Percentiles rank a stretch among this genome's conserved stretches.
Conservation (phyloP, 2,888 invertebrate genomes). For the Busseola fusca region DNA sequence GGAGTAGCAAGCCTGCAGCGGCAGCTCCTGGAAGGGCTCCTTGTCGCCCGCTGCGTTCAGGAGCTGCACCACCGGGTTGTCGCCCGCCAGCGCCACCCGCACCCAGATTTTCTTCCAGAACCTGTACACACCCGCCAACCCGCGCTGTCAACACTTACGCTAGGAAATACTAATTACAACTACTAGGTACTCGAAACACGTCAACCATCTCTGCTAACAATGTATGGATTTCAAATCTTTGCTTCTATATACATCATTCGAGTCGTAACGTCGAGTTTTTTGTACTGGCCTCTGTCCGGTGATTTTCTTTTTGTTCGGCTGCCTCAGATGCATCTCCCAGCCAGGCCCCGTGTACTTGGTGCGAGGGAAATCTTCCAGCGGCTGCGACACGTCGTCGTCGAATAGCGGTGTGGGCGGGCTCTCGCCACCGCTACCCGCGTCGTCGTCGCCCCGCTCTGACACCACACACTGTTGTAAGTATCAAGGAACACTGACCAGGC, state of each 20-base stretch:
- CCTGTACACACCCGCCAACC: conserved; percentile 75
- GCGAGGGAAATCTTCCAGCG: conserved; percentile 97
- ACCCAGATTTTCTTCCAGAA: conserved; percentile 99
- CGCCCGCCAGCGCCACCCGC: conserved; percentile 93
- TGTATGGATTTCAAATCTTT: conserved; percentile 9
- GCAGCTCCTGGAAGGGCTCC: conserved; percentile 98
- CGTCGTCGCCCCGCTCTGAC: conserved; percentile 62
- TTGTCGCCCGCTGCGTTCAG: conserved; percentile 95
- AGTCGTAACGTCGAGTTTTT: background rate
- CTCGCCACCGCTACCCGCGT: conserved; percentile 85
- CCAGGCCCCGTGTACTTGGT: conserved; percentile 93
- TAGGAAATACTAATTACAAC: background rate
- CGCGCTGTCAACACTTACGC: background rate
- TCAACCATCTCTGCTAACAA: background rate
- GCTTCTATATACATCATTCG: background rate
- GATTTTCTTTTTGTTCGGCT: conserved; percentile 98
- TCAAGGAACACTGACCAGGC: background rate
- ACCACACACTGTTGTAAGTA: conserved; percentile 6
- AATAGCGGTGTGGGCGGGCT: conserved; percentile 97
- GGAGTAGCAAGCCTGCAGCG: conserved; percentile 97
- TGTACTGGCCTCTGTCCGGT: conserved; percentile 92
- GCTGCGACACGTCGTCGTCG: conserved; percentile 97
- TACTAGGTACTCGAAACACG: background rate
- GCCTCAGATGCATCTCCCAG: conserved; percentile 98
- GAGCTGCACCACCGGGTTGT: conserved; percentile 95